Conservation (phyloP, 1,140 invertebrate genomes). For the fruit fly (Drosophila melanogaster) region DNA sequence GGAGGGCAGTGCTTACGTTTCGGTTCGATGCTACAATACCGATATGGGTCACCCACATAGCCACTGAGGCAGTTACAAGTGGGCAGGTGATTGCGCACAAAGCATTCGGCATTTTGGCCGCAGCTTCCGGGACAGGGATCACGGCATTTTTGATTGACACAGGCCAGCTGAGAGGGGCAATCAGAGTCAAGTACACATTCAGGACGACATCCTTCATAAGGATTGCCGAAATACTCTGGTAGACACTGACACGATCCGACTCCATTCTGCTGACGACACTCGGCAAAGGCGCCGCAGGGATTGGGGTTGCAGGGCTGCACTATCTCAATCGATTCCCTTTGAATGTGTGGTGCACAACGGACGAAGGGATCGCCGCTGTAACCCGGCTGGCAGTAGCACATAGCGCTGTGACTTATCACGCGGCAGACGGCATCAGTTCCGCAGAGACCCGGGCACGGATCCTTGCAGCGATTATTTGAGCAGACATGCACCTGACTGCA, state of each 20-base stretch:
- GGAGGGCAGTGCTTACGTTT: conserved; percentile 67
- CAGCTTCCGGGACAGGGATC: conserved; percentile 87
- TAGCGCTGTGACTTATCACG: conserved; percentile 90
- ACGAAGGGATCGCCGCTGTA: conserved; percentile 90
- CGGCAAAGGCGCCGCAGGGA: conserved; percentile 87
- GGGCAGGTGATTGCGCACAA: conserved; percentile 90
- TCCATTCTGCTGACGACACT: conserved; percentile 85
- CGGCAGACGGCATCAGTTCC: conserved; percentile 89
- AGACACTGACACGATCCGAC: conserved; percentile 85
- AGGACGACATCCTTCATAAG: conserved; percentile 86
- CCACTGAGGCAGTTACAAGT: conserved; percentile 89
- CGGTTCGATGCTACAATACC: conserved; percentile 84
- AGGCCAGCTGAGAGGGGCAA: conserved; percentile 86
- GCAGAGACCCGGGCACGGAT: conserved; percentile 92
- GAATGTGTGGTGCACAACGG: conserved; percentile 83
- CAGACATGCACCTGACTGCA: conserved; percentile 87
- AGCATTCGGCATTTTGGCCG: conserved; percentile 89
- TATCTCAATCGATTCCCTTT: conserved; percentile 81
- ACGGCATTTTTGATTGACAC: conserved; percentile 86
- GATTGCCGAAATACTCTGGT: conserved; percentile 86
- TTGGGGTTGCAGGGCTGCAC: conserved; percentile 86
- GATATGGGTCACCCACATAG: conserved; percentile 89
- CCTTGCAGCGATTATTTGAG: conserved; percentile 87
- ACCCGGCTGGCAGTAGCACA: conserved; percentile 88
- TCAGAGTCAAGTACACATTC: conserved; percentile 87